A percentile compares a stretch with the other conserved stretches of the same genome.
These are phyloP conservation scores for Eublepharis macularius DNA, from an alignment of 2,113 vertebrate species.

Conservation along the genomic window DNA sequence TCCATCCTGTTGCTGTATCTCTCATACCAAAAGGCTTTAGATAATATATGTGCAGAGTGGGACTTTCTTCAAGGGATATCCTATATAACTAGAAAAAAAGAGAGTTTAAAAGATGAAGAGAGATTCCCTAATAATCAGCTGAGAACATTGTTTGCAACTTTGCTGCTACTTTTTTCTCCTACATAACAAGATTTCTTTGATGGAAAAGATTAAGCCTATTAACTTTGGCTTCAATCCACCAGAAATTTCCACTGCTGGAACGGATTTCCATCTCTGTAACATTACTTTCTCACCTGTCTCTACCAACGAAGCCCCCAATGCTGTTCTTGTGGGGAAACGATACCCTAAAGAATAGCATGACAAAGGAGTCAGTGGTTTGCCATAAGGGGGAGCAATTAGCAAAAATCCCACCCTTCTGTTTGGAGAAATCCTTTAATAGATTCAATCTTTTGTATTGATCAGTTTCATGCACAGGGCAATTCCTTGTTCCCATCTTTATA, in stretches of 20 bases:
- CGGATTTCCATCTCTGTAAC: no score
- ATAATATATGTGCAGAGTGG: background rate
- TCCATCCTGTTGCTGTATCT: background rate
- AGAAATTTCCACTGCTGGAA: no score
- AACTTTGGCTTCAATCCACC: background rate
- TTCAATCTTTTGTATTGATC: background rate
- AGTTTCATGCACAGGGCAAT: constrained; percentile 32
- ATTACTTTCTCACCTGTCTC: no score
- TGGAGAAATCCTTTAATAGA: no score
- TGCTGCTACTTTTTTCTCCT: background rate
- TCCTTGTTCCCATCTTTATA: background rate
- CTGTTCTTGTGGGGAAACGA: no score
- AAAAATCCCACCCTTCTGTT: no score
- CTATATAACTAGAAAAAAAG: constrained; percentile 26
- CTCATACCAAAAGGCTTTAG: constrained; percentile 30
- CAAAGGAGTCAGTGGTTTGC: no score
- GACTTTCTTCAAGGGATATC: constrained; percentile 20
- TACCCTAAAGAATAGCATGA: no score
- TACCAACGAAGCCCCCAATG: no score
- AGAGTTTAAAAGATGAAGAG: background rate
- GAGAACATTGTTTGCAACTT: constrained; percentile 31
- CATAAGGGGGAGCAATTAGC: no score
- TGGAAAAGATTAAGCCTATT: constrained; percentile 32
- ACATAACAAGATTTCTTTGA: constrained; percentile 28
- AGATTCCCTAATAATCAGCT: constrained; percentile 28